Percentiles rank a stretch among this genome's conserved stretches.
Evolutionary conservation across 2,113 vertebrate genomes (phyloP).

Genomic region (Ascaphus truei): DNA sequence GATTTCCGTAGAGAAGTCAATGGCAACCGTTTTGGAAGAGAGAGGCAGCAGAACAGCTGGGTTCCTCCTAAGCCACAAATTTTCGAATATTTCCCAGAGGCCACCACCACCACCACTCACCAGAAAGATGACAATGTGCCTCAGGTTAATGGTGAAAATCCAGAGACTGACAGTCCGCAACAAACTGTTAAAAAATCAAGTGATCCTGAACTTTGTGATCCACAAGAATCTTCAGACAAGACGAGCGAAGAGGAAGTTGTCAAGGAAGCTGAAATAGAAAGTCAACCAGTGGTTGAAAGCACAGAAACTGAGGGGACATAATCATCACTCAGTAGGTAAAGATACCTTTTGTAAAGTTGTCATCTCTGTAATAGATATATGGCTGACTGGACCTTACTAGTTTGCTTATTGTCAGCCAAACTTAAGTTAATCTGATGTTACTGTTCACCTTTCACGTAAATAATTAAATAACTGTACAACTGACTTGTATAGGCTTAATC

Average conservation of each 20-base stretch:
- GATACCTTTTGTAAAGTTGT: conserved; percentile 99
- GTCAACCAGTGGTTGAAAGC: conserved; percentile 98
- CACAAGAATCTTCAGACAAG: conserved; percentile 71
- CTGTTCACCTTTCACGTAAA: conserved; percentile 90
- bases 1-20: conserved; percentile 93
- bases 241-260: conserved; percentile 87
- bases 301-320: conserved; percentile 99
- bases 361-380: conserved; percentile 96
- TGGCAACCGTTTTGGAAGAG: conserved; percentile 81
- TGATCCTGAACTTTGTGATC: conserved; percentile 72
- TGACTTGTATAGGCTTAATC: conserved; percentile 90
- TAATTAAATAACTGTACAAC: conserved; percentile 88
- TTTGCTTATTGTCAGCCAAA: conserved; percentile 81
- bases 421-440: conserved; percentile 83
- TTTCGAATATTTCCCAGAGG: conserved; percentile 75
- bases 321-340: conserved; percentile 99
- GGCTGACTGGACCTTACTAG: conserved; percentile 90
- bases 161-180: conserved; percentile 73
- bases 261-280: conserved; percentile 88
- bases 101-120: conserved; percentile 58
- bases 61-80: conserved; percentile 71
- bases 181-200: conserved; percentile 62
- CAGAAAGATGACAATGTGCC: conserved; percentile 68
- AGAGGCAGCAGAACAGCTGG: conserved; percentile 79
- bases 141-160: conserved; percentile 78